Conservation (phyloP, 2,888 invertebrate genomes). For the Doris montereyensis region DNA sequence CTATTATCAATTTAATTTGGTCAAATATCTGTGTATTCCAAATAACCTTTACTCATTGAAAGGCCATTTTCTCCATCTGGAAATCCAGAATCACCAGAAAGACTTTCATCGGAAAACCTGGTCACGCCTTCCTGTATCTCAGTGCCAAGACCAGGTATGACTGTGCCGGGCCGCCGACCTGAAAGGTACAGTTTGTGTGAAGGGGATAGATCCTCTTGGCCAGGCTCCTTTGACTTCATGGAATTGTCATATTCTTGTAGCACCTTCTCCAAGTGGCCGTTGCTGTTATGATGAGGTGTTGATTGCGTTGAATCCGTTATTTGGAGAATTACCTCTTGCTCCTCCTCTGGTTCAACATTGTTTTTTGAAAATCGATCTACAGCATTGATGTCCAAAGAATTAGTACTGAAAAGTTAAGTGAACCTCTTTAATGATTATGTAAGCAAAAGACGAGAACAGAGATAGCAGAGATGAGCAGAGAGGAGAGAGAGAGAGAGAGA, state of each 20-base stretch:
- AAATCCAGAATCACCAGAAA: slow-evolving; percentile 55
- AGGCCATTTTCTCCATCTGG: slow-evolving; percentile 62
- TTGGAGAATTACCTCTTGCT: slow-evolving; percentile 38
- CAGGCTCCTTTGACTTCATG: no score
- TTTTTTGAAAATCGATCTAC: neutral
- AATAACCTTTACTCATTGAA: slow-evolving; percentile 57
- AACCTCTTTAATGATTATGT: no score
- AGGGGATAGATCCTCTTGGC: neutral
- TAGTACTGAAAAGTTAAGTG: no score
- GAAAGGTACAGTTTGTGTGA: slow-evolving; percentile 38
- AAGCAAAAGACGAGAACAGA: neutral
- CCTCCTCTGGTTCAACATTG: slow-evolving; percentile 12
- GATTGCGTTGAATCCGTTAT: neutral
- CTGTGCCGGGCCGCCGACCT: neutral
- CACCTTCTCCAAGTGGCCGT: slow-evolving; percentile 23
- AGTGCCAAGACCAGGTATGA: slow-evolving; percentile 23
- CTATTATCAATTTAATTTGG: slow-evolving; percentile 56
- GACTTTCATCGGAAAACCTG: slow-evolving; percentile 28
- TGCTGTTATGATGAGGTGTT: neutral
- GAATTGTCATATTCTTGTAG: slow-evolving; percentile 35
- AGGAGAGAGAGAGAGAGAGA: neutral
- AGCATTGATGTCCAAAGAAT: slow-evolving; percentile 34
- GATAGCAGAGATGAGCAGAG: neutral
- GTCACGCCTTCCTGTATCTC: slow-evolving; percentile 59
- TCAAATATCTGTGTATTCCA: slow-evolving; percentile 57